Evolutionary conservation across 1,140 invertebrate genomes (phyloP), one percentile per base, ranked within the genome.

Genomic region (Drosophila pseudoananassae): DNA sequence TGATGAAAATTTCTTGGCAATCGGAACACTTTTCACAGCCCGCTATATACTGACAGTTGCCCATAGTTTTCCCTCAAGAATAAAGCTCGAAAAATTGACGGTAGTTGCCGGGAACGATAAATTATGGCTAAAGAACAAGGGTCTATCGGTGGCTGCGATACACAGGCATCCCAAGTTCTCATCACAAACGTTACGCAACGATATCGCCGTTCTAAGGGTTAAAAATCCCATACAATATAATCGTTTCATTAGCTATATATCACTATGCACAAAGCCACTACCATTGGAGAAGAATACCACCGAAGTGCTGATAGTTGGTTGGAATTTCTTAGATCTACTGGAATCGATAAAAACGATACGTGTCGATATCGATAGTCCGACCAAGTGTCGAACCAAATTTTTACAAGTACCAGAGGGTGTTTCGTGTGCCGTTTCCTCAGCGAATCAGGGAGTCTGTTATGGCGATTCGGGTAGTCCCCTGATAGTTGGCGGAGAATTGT

Each of bases 401-500:
- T 10, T 20, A 7, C 49, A 61, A 20, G 1, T 69, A 25, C 31
- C 65, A 1, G 31, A 0, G 4, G 57, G 57, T 3, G 43, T 53
- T 12, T n/a, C 29, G 17, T 69, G 65, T 23, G 50, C 17, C 10
- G 31, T 9, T 5, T 1, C 65, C 1, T 0, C 4, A 14, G 40
- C 7, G 2, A 15, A 14, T 0, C 45, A 53, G 9, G 29, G 29
- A 8, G 15, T 69, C 3, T 60, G 57, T 29, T 49, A 61, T 17
- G 65, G 65, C 4, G 50, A 69, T 20, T 69, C 65, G 40, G 65
- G 65, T 0, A 31, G 49, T 61, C 65, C 65, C 4, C 29, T 69
- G 38, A 10, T 60, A 23, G 38, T 8, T 10, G 14, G 29, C 2
- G 52, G 31, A 4, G 36, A 61, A 12, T 7, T 69, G 4, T 69